phyloP scores from a whole-genome alignment of 2,888 invertebrate genomes.

The Muschampia plurimacula region DNA sequence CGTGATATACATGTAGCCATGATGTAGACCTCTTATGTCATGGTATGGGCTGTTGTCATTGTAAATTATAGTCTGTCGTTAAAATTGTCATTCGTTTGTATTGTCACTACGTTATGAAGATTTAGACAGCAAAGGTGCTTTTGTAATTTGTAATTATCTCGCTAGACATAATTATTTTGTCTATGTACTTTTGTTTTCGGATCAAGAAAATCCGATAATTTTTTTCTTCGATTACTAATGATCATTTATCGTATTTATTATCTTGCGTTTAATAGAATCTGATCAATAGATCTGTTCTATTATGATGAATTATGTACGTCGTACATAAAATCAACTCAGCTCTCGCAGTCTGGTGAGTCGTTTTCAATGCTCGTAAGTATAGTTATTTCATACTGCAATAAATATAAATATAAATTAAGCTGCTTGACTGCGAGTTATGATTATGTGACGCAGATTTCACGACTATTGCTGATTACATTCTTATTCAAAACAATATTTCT shows the following conservation, averaged over 20 bases:
- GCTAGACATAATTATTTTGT: not conserved
- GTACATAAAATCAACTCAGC: no score
- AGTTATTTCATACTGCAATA: no score
- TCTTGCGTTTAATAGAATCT: no score
- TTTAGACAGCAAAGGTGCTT: conserved; percentile 35
- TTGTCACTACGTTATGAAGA: conserved; percentile 49
- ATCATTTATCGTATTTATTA: not conserved
- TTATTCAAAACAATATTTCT: not conserved
- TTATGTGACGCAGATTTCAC: not conserved
- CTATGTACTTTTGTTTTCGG: no score
- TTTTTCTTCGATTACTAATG: not conserved
- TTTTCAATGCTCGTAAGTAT: no score
- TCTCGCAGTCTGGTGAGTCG: no score
- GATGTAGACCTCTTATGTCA: conserved; percentile 9
- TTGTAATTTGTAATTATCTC: not conserved
- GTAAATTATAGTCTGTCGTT: conserved; percentile 66
- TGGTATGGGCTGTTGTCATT: conserved; percentile 48
- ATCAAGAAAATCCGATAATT: not conserved
- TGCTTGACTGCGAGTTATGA: not conserved
- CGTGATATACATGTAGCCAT: conserved; percentile 9
- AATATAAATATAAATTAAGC: not conserved
- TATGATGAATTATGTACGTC: no score
- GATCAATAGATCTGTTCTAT: no score
- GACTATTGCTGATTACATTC: not conserved
- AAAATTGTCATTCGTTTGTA: conserved; percentile 49